phyloP scores from a whole-genome alignment of 1,140 invertebrate species.

The Maniola jurtina region DNA sequence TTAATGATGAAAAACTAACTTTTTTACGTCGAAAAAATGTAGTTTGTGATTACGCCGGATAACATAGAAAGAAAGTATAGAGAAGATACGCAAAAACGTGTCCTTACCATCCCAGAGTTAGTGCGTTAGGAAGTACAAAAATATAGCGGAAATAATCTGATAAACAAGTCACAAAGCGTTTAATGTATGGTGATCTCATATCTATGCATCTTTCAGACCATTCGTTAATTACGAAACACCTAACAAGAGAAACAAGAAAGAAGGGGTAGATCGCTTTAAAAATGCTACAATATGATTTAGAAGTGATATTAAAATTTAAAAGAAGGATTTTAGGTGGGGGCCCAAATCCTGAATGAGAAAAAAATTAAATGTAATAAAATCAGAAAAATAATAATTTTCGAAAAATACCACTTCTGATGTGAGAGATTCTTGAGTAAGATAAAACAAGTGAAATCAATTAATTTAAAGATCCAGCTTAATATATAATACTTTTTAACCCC shows the following conservation, averaged over 20 bases:
- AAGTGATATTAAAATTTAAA: background rate
- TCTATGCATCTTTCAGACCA: conserved; percentile 9
- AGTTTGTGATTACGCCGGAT: conserved; percentile 54
- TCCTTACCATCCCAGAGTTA: conserved; percentile 64
- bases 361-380: too few relatives aligned
- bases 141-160: conserved; percentile 51
- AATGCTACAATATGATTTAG: background rate
- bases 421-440: too few relatives aligned
- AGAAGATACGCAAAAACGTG: conserved; percentile 49
- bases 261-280: background rate
- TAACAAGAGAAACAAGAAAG: background rate
- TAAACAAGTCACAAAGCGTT: conserved; percentile 45
- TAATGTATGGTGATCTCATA: conserved; percentile 42
- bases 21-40: background rate
- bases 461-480: too few relatives aligned
- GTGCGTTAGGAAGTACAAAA: conserved; percentile 61
- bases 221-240: background rate
- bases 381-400: too few relatives aligned
- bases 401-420: too few relatives aligned
- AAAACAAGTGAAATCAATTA: too few relatives aligned
- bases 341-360: too few relatives aligned
- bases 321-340: too few relatives aligned
- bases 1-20: too few relatives aligned
- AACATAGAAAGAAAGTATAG: conserved; percentile 47
- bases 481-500: too few relatives aligned